phyloP scores from a whole-genome alignment of 2,888 invertebrate species.

The Leptinotarsa haldemani region DNA sequence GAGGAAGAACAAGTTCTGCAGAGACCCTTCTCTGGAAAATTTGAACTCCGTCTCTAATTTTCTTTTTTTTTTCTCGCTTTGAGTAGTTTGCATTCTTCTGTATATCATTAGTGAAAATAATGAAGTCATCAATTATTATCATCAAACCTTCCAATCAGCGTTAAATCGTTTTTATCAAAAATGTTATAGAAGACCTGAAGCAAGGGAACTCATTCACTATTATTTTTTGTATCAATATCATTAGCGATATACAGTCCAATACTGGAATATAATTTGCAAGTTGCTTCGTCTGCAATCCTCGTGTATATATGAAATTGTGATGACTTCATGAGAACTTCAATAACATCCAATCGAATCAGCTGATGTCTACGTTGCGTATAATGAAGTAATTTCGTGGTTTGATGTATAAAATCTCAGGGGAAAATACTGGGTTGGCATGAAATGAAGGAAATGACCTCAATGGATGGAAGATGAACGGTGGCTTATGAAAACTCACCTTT shows the following conservation, averaged over 20 bases:
- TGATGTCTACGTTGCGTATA: background rate
- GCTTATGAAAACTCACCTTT: background rate
- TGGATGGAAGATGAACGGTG: background rate
- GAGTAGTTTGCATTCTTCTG: too few relatives aligned
- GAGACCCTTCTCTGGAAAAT: too few relatives aligned
- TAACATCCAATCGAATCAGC: slow-evolving; percentile 11
- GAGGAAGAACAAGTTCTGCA: too few relatives aligned
- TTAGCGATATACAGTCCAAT: slow-evolving; percentile 3
- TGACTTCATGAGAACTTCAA: slow-evolving; percentile 17
- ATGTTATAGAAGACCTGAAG: too few relatives aligned
- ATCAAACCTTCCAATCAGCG: too few relatives aligned
- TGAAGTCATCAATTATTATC: too few relatives aligned
- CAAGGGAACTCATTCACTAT: too few relatives aligned
- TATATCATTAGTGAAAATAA: too few relatives aligned
- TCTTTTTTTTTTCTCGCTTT: too few relatives aligned
- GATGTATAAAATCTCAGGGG: slow-evolving; percentile 9
- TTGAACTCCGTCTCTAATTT: too few relatives aligned
- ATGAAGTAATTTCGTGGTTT: slow-evolving; percentile 14
- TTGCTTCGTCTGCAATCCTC: background rate
- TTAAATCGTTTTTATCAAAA: too few relatives aligned
- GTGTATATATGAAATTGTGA: slow-evolving; percentile 10
- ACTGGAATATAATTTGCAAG: slow-evolving; percentile 7
- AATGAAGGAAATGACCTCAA: slow-evolving; percentile 24
- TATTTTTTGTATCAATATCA: background rate
- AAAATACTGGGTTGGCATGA: slow-evolving; percentile 20